Percentiles rank a stretch among this genome's conserved stretches.
Evolutionary conservation across 2,797 vertebrate genomes (phyloP).

Genomic region (Myiotriccus ornatus): DNA sequence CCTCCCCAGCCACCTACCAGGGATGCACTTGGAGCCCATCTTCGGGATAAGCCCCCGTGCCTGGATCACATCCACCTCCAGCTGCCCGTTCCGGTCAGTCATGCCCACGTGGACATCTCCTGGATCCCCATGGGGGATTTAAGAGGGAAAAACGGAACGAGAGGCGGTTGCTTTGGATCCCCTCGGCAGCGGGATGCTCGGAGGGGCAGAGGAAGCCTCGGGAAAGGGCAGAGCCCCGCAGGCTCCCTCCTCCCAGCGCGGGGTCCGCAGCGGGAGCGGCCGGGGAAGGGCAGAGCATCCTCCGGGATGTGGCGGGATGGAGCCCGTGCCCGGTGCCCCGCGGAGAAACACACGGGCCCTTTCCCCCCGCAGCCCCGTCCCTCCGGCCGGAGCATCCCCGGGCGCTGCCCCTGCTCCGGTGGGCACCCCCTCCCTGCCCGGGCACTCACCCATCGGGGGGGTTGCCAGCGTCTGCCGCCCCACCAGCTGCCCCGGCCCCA

Average conservation of each 20-base stretch:
- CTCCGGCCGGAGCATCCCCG: background rate
- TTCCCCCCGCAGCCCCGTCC: background rate
- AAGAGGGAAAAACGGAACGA: background rate
- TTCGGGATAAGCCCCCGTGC: constrained; percentile 91
- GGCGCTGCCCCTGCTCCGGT: background rate
- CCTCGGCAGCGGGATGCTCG: background rate
- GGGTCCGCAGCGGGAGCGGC: background rate
- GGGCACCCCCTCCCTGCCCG: background rate
- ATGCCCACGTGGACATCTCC: constrained; percentile 91
- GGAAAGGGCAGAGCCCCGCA: background rate
- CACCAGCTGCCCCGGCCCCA: constrained; percentile 96
- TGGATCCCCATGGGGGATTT: constrained; percentile 76
- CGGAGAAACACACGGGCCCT: background rate
- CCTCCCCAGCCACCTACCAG: constrained; percentile 76
- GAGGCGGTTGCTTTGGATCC: rapidly evolving
- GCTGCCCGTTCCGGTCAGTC: constrained; percentile 90
- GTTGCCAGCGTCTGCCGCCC: constrained; percentile 95
- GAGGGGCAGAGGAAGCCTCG: background rate
- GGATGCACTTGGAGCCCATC: constrained; percentile 90
- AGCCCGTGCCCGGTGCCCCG: background rate
- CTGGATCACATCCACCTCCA: constrained; percentile 96
- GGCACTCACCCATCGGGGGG: constrained; percentile 92
- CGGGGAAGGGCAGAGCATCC: background rate
- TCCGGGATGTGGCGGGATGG: background rate
- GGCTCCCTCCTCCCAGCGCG: rapidly evolving